A percentile compares a stretch with the other conserved stretches of the same genome.
phyloP scores from a whole-genome alignment of 2,888 invertebrate species.

The Hydraecia micacea region DNA sequence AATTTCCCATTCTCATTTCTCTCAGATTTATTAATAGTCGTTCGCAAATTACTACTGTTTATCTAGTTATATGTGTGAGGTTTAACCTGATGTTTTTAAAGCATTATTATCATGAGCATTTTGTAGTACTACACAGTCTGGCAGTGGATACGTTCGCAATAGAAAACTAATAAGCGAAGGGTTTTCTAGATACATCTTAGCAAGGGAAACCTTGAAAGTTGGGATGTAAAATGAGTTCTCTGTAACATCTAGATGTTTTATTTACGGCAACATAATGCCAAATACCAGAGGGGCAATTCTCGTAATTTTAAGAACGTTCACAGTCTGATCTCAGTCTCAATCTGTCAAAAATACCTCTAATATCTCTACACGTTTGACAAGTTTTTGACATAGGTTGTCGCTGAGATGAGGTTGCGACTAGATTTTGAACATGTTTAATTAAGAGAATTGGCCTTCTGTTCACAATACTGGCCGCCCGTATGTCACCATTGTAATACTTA shows the following conservation, averaged over 20 bases:
- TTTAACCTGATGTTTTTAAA: not conserved
- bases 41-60: not conserved
- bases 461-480: not conserved
- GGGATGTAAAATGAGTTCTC: not conserved
- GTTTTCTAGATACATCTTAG: not conserved
- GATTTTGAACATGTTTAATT: too few relatives aligned
- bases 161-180: not conserved
- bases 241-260: conserved; percentile 6
- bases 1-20: not conserved
- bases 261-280: not conserved
- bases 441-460: not conserved
- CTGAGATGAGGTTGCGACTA: too few relatives aligned
- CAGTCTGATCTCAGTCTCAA: too few relatives aligned
- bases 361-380: too few relatives aligned
- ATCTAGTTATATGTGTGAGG: not conserved
- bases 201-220: not conserved
- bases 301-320: too few relatives aligned
- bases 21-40: not conserved
- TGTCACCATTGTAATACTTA: conserved; percentile 45
- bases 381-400: too few relatives aligned
- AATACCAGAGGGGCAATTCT: not conserved
- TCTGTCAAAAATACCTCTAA: too few relatives aligned
- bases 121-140: not conserved
- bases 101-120: not conserved
- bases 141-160: not conserved